phyloP scores from a whole-genome alignment of 1,140 invertebrate genomes.

The Calliphora vicina region DNA sequence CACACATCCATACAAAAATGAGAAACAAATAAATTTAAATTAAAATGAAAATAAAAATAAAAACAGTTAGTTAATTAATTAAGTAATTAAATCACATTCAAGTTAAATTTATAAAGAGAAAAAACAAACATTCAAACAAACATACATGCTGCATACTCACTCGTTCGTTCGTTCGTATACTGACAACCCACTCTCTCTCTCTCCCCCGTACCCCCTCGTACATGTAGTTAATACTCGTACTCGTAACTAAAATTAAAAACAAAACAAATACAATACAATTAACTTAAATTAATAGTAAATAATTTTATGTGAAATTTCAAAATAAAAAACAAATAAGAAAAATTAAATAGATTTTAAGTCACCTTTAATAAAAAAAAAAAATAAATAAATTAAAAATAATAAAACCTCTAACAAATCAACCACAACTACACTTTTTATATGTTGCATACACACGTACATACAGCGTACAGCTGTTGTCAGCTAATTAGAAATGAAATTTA shows the following conservation, averaged over 20 bases:
- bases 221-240: not conserved
- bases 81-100: not conserved
- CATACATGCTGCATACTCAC: too few species aligned
- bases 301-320: constrained; percentile 17
- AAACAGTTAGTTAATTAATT: not conserved
- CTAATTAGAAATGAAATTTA: too few species aligned
- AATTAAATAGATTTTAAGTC: not conserved
- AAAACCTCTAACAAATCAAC: not conserved
- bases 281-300: not conserved
- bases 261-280: too few species aligned
- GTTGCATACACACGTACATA: too few species aligned
- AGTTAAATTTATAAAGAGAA: too few species aligned
- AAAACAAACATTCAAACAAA: too few species aligned
- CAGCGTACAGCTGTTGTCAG: too few species aligned
- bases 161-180: too few species aligned
- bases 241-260: not conserved
- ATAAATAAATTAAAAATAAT: too few species aligned
- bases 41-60: not conserved
- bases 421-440: not conserved
- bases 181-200: too few species aligned
- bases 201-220: not conserved
- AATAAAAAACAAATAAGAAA: constrained; percentile 29
- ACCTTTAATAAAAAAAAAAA: too few species aligned
- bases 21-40: too few species aligned
- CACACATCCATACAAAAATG: not conserved